These are phyloP conservation scores for Drosophila lacertosa DNA, from an alignment of 1,140 invertebrate species.

Conservation along the genomic window DNA sequence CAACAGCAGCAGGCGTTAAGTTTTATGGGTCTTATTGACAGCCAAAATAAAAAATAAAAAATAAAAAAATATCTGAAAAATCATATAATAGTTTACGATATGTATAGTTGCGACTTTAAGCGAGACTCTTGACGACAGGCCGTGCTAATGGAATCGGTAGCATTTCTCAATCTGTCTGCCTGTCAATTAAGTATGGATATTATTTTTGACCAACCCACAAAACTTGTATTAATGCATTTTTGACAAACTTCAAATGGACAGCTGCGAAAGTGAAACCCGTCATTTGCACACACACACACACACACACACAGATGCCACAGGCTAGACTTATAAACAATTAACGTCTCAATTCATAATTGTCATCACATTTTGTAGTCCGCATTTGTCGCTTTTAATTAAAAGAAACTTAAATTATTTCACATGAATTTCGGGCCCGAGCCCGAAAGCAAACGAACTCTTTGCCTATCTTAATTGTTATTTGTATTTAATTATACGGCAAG, in stretches of 20 bases:
- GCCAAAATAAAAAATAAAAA: constrained; percentile 10
- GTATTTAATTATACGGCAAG: constrained; percentile 65
- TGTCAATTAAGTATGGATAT: constrained; percentile 75
- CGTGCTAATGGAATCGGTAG: constrained; percentile 67
- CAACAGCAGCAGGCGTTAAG: constrained; percentile 29
- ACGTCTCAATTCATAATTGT: constrained; percentile 74
- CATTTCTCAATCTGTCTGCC: constrained; percentile 42
- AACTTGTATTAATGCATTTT: constrained; percentile 52
- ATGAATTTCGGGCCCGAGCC: constrained; percentile 22
- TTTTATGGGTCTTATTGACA: constrained; percentile 32
- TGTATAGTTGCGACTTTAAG: not conserved
- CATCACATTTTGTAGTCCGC: constrained; percentile 34
- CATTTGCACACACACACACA: not conserved
- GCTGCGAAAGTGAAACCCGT: constrained; percentile 32
- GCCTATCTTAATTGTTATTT: constrained; percentile 67
- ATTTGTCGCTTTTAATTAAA: constrained; percentile 64
- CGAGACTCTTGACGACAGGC: constrained; percentile 47
- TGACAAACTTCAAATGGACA: constrained; percentile 59
- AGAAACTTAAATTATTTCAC: constrained; percentile 52
- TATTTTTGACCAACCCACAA: constrained; percentile 51
- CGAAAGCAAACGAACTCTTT: constrained; percentile 22
- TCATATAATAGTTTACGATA: constrained; percentile 9
- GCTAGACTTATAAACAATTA: constrained; percentile 49
- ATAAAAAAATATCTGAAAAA: constrained; percentile 4
- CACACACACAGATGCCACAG: not conserved